Evolutionary conservation across 2,113 vertebrate genomes (phyloP).

Genomic region (Baryphthengus martii): DNA sequence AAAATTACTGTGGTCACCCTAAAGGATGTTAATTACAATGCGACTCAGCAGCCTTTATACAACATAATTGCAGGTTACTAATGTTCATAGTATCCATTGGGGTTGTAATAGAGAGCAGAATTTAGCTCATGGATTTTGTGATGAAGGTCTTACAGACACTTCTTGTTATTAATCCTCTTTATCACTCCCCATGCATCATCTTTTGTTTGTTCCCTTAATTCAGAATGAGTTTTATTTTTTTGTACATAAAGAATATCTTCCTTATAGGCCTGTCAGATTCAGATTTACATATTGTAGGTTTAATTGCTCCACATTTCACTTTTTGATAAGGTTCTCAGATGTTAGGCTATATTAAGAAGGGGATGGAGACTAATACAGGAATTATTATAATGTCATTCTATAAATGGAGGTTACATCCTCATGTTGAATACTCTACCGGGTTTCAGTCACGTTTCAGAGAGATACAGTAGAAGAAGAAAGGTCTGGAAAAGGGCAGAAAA

Average conservation of each 20-base stretch:
- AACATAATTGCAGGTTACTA: constrained; percentile 66
- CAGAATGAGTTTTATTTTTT: constrained; percentile 57
- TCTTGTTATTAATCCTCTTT: constrained; percentile 64
- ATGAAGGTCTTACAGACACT: constrained; percentile 49
- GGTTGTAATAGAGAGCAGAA: constrained; percentile 56
- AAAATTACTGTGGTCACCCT: constrained; percentile 66
- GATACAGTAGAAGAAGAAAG: constrained; percentile 34
- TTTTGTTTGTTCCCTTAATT: constrained; percentile 64
- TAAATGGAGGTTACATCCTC: constrained; percentile 51
- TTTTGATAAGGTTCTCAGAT: constrained; percentile 60
- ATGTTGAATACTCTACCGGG: constrained; percentile 1
- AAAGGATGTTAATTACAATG: constrained; percentile 63
- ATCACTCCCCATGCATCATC: constrained; percentile 44
- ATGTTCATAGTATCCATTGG: constrained; percentile 58
- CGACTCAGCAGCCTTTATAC: constrained; percentile 35
- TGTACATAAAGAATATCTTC: constrained; percentile 33
- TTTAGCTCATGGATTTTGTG: constrained; percentile 57
- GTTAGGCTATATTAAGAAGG: constrained; percentile 47
- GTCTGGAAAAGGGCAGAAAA: constrained; percentile 55
- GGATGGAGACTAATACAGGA: constrained; percentile 41
- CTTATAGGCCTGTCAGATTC: constrained; percentile 45
- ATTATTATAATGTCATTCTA: constrained; percentile 60
- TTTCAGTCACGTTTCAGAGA: constrained; percentile 38
- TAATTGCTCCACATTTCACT: constrained; percentile 67
- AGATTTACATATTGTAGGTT: constrained; percentile 53